Evolutionary conservation across 2,888 invertebrate genomes (phyloP).

Genomic region (Xiphydria camelus): DNA sequence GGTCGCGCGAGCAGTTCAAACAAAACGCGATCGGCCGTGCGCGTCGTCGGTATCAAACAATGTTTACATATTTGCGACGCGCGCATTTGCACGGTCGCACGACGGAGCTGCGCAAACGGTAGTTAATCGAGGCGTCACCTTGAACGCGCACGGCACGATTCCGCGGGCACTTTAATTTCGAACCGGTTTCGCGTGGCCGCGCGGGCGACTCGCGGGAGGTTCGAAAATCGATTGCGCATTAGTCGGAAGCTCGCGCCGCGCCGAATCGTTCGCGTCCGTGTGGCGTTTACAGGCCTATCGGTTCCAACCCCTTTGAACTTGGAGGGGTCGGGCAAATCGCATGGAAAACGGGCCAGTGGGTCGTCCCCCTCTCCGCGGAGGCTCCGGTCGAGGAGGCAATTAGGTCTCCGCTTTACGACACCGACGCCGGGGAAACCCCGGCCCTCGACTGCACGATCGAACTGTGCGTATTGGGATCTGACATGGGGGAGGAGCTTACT

Average conservation of each 20-base stretch:
- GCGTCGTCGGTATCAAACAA: conserved; percentile 5
- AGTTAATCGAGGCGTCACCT: too few species aligned
- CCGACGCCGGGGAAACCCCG: too few species aligned
- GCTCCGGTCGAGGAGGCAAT: neutral
- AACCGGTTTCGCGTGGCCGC: too few species aligned
- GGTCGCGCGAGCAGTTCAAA: conserved; percentile 1
- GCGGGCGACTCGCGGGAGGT: too few species aligned
- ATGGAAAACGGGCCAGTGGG: conserved; percentile 46
- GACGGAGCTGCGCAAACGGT: neutral
- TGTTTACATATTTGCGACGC: conserved; percentile 10
- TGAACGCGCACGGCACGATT: too few species aligned
- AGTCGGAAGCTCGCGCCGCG: too few species aligned
- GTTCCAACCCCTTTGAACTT: conserved; percentile 39
- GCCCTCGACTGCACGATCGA: too few species aligned
- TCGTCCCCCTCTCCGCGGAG: conserved; percentile 24
- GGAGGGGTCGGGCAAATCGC: conserved; percentile 40
- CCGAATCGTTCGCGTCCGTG: too few species aligned
- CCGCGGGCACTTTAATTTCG: too few species aligned
- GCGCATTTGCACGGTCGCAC: conserved; percentile 5
- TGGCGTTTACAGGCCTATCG: neutral
- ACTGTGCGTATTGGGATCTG: too few species aligned
- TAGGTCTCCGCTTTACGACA: neutral
- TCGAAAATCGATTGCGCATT: too few species aligned
- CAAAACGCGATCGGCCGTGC: neutral
- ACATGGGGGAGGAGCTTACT: too few species aligned